phyloP scores from a whole-genome alignment of 2,888 invertebrate species.

The Alviniconcha strummeri region DNA sequence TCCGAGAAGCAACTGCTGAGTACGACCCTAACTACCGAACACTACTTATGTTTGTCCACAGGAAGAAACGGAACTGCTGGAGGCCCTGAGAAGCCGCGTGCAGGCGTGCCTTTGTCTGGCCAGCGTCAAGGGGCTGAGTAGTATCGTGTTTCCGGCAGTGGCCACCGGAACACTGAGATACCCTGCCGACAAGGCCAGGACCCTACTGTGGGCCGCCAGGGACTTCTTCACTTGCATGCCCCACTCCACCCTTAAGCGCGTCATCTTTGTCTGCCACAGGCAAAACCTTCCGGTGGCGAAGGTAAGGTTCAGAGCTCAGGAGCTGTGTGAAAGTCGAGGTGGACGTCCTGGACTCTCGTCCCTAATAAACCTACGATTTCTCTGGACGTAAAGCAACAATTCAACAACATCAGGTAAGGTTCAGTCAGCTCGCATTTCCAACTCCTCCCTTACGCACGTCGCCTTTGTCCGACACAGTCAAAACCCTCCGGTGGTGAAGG shows the following conservation, averaged over 20 bases:
- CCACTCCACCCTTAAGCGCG: not conserved
- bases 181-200: not conserved
- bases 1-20: too few species aligned
- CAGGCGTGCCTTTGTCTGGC: conserved; percentile 12
- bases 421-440: too few species aligned
- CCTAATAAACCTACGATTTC: not conserved
- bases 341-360: not conserved
- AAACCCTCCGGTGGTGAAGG: too few species aligned
- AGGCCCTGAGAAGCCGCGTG: conserved; percentile 1
- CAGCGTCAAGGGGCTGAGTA: conserved; percentile 6
- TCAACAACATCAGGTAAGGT: not conserved
- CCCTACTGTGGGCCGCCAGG: not conserved
- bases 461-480: too few species aligned
- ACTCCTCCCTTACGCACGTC: too few species aligned
- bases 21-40: too few species aligned
- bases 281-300: not conserved
- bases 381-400: not conserved
- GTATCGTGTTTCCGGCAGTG: conserved; percentile 15
- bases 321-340: not conserved
- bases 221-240: not conserved
- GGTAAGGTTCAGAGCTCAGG: not conserved
- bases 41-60: too few species aligned
- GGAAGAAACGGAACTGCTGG: not conserved
- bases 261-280: not conserved
- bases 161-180: conserved; percentile 4